Evolutionary conservation across 2,113 vertebrate genomes (phyloP).

Genomic region (Tamias sibiricus): DNA sequence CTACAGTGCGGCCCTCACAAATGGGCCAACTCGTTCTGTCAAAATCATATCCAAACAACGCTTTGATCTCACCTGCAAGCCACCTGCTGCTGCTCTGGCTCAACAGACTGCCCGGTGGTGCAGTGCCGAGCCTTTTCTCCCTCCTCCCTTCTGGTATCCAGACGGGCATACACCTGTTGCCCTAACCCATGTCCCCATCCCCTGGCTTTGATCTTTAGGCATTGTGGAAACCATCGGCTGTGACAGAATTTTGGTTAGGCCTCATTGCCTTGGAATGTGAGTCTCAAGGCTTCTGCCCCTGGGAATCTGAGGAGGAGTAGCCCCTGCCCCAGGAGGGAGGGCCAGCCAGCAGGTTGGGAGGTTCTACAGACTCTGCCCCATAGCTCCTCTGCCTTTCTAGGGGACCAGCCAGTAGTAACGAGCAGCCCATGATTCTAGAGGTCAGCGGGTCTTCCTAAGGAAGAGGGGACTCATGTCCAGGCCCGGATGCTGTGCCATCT

Average conservation of each 20-base stretch:
- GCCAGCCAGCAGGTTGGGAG: not conserved
- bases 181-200: not conserved
- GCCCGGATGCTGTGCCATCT: not conserved
- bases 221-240: conserved; percentile 39
- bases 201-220: conserved; percentile 67
- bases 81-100: conserved; percentile 47
- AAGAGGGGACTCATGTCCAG: not conserved
- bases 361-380: not conserved
- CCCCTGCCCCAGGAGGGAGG: conserved; percentile 12
- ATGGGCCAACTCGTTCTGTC: conserved; percentile 52
- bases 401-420: not conserved
- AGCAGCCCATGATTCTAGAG: not conserved
- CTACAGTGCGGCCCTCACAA: conserved; percentile 66
- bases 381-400: not conserved
- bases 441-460: not conserved
- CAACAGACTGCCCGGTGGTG: not conserved
- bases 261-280: conserved; percentile 70
- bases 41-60: not conserved
- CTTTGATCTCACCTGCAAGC: conserved; percentile 76
- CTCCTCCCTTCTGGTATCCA: not conserved
- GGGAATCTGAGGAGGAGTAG: conserved; percentile 48
- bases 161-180: conserved; percentile 27
- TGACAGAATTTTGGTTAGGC: conserved; percentile 8
- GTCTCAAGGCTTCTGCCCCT: conserved; percentile 55
- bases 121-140: too few relatives aligned